phyloP scores from a whole-genome alignment of 2,113 vertebrate species.

The Peromyscus californicus region DNA sequence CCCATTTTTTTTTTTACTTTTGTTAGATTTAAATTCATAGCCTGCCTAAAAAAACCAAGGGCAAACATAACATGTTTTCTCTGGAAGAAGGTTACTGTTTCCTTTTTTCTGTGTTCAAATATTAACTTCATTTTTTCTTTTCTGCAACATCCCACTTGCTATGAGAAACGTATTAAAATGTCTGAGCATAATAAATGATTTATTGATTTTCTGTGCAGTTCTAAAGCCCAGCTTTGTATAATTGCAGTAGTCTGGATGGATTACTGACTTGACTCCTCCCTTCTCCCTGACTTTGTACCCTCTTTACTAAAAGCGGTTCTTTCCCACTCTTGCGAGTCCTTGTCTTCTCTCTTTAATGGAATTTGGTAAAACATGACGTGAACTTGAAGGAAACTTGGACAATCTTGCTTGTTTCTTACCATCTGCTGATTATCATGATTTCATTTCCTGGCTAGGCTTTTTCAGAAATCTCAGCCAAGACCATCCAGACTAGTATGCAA shows the following conservation, averaged over 20 bases:
- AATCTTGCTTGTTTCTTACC: neutral
- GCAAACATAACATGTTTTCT: neutral
- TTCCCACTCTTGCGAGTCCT: neutral
- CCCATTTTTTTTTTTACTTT: neutral
- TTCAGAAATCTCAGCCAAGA: neutral
- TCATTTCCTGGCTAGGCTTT: neutral
- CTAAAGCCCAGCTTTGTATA: neutral
- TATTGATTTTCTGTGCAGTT: neutral
- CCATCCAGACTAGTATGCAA: neutral
- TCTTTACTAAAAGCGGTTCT: neutral
- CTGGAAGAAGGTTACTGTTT: neutral
- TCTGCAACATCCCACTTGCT: neutral
- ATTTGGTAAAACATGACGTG: neutral
- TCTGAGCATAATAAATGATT: neutral
- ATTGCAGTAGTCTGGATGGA: neutral
- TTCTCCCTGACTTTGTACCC: fast-evolving
- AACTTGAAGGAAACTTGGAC: neutral
- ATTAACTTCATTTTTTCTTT: neutral
- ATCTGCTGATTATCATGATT: conserved; percentile 27
- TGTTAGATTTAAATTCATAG: neutral
- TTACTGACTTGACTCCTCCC: neutral
- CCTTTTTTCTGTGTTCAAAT: neutral
- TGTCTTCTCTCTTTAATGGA: neutral
- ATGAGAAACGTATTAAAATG: neutral
- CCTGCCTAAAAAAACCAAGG: neutral